These are phyloP conservation scores for Drosophila jambulina DNA, from an alignment of 1,140 invertebrate species.

Conservation along the genomic window DNA sequence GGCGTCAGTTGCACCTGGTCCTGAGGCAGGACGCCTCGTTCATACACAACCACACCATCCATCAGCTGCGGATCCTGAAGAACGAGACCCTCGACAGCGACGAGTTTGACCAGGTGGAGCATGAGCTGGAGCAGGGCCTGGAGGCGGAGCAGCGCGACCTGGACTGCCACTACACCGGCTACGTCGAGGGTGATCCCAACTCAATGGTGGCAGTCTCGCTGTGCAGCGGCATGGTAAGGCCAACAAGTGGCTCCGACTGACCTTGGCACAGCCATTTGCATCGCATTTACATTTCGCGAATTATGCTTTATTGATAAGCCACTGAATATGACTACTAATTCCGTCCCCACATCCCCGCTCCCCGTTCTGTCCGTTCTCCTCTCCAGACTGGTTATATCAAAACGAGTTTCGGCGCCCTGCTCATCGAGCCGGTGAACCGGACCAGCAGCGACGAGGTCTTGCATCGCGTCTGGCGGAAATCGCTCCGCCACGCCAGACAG, in stretches of 20 bases:
- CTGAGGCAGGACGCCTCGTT: slow-evolving; percentile 87
- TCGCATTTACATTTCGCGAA: slow-evolving; percentile 63
- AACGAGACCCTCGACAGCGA: slow-evolving; percentile 85
- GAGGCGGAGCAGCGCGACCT: slow-evolving; percentile 79
- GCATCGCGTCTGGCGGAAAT: slow-evolving; percentile 79
- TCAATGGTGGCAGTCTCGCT: slow-evolving; percentile 90
- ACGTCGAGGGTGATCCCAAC: slow-evolving; percentile 88
- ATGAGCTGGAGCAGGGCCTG: slow-evolving; percentile 77
- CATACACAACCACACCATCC: slow-evolving; percentile 86
- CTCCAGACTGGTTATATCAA: slow-evolving; percentile 89
- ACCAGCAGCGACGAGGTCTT: slow-evolving; percentile 78
- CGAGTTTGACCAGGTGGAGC: slow-evolving; percentile 63
- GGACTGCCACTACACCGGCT: slow-evolving; percentile 90
- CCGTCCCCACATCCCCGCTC: slow-evolving; percentile 6
- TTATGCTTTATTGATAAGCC: slow-evolving; percentile 75
- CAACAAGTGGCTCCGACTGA: slow-evolving; percentile 49
- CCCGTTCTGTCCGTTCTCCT: neutral
- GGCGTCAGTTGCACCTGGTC: slow-evolving; percentile 86
- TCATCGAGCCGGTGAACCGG: slow-evolving; percentile 88
- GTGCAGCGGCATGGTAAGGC: slow-evolving; percentile 90
- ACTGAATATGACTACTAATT: slow-evolving; percentile 77
- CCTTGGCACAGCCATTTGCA: slow-evolving; percentile 63
- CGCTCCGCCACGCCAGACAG: slow-evolving; percentile 77
- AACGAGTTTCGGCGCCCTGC: slow-evolving; percentile 87
- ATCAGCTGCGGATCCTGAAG: slow-evolving; percentile 87